These are phyloP conservation scores for Hetaerina titia DNA, from an alignment of 2,888 invertebrate genomes.

Conservation along the genomic window DNA sequence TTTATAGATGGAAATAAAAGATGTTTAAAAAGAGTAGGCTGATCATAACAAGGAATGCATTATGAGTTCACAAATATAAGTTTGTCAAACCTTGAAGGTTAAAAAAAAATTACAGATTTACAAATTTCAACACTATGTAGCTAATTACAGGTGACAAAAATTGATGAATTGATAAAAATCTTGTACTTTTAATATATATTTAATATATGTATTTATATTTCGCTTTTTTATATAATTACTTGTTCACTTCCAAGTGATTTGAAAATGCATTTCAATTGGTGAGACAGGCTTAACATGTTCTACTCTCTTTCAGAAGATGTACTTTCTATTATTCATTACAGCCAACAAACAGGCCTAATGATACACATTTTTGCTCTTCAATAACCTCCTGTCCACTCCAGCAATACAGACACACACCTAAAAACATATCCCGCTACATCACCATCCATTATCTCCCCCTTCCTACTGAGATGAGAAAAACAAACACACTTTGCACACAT, in stretches of 20 bases:
- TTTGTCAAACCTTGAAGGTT: constrained; percentile 62
- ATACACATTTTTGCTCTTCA: constrained; percentile 56
- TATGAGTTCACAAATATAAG: constrained; percentile 64
- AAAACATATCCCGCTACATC: constrained; percentile 64
- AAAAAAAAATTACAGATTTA: constrained; percentile 66
- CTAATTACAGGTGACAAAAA: constrained; percentile 66
- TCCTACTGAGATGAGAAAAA: constrained; percentile 62
- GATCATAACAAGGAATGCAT: constrained; percentile 67
- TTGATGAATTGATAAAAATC: constrained; percentile 65
- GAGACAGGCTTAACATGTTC: constrained; percentile 66
- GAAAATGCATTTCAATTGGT: constrained; percentile 65
- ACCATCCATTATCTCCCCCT: constrained; percentile 61
- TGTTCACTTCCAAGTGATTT: constrained; percentile 64
- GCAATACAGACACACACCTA: constrained; percentile 59
- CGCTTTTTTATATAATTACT: constrained; percentile 63
- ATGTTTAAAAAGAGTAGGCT: constrained; percentile 65
- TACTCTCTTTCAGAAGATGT: constrained; percentile 59
- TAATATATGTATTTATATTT: constrained; percentile 65
- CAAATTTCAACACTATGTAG: constrained; percentile 67
- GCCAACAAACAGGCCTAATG: constrained; percentile 38
- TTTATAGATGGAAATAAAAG: constrained; percentile 57
- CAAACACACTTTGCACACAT: constrained; percentile 66
- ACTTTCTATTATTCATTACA: constrained; percentile 48
- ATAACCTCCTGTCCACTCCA: constrained; percentile 60
- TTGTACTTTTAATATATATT: constrained; percentile 66